Evolutionary conservation across 2,888 invertebrate genomes (phyloP), one percentile per base, ranked within the genome.

Genomic region (Petrolisthes manimaculis): DNA sequence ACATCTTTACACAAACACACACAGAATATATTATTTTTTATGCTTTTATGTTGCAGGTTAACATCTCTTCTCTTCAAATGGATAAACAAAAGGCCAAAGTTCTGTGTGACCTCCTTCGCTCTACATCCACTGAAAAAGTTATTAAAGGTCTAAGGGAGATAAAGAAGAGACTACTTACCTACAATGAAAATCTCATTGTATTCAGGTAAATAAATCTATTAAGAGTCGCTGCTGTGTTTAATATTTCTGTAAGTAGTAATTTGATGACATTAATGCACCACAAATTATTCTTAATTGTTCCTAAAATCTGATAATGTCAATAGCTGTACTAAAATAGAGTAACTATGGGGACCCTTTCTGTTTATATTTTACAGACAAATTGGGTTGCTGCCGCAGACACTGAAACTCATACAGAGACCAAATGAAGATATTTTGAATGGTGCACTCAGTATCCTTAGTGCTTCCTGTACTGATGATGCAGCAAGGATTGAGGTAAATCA

Each of bases 391-490:
- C 83, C 83, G 3, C 83, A 87, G 55, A 37, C 79, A 18, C 69
- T 87, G n/a, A 87, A 87, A 54, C 69, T 87, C 5, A 53, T 87
- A 5, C 87, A 87, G 61, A 83, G 87, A 8, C 87, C 87, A 4
- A 87, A 87, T 61, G 87, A 87, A 53, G 87, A 87, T 8, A 83
- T 87, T 69, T 61, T 87, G 9, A 87, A 87, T 61, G 87, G 87
- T 21, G 37, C 87, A 9, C 79, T 87, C 21, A 87, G 87, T 51
- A 83, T 84, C 37, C 80, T 87, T 6, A 87, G 87, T 37, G 77
- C 54, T 67, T 83, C 67, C 24, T 87, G 87, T n/a, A 56, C 87
- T 14, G 54, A 79, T 51, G 77, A 83, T 9, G 78, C 18, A 2
- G 56, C 56, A 12, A 71, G 87, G 24, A 69, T 56, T 37, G 87